Base-by-base conservation (phyloP, 2,113 vertebrate genomes). In the Plecturocebus donacophilus region DNA sequence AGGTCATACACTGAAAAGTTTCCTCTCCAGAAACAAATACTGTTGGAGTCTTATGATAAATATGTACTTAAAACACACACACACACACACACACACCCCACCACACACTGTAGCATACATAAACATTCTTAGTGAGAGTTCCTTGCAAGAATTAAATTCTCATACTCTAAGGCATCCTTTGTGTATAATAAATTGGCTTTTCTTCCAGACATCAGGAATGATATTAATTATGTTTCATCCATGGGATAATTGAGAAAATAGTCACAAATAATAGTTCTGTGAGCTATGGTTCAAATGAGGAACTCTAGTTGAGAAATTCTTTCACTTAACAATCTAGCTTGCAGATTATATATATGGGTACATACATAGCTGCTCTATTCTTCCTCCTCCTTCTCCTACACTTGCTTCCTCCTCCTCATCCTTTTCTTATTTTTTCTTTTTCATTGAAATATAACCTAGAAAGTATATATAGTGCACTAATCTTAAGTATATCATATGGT, bases 241-340 rank as follows among this genome's bases (percentile, higher is more conserved):
- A 52, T 58, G 76, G 45, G 75, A 94, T 49, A 92, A 42, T 7
- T 95, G 85, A 90, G 49, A n/a, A 84, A 96, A 94, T 73, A 77
- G 27, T 80, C 80, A 52, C 47, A 71, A 89, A 70, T 80, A 90
- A 87, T 76, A 27, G 17, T 89, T 79, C 35, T 86, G 6, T 66
- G 19, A 42, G 14, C 47, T 90, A 27, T 87, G 70, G 25, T 73
- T 87, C 38, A 84, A 82, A 81, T 73, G 42, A 80, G 42, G n/a
- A 83, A 82, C 71, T 45, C 25, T 45, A 49, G 30, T 32, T 93
- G 77, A 85, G 87, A 92, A 61, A 82, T 64, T 23, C 77, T 85
- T 94, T 49, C 52, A 45, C 30, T 83, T 61, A 58, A 82, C 47
- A 47, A 19, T 58, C n/a, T 71, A 71, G 25, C 32, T 88, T 80